Evolutionary conservation across 1,140 invertebrate species (phyloP).

Genomic region (Atta colombica): DNA sequence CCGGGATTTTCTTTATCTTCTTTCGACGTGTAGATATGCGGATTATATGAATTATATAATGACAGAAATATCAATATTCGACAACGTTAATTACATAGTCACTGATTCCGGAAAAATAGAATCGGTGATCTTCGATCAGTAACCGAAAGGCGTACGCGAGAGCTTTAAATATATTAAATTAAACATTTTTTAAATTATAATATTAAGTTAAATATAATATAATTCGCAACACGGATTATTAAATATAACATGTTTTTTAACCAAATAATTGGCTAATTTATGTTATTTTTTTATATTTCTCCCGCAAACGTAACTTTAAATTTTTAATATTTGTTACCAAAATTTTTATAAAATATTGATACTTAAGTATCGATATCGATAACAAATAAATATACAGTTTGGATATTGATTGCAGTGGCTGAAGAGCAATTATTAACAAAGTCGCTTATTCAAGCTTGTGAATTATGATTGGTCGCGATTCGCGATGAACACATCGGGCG

Average conservation of each 20-base stretch:
- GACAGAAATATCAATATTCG: not conserved
- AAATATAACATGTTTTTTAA: constrained; percentile 6
- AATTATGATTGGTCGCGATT: constrained; percentile 31
- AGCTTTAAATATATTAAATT: not conserved
- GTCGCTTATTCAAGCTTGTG: constrained; percentile 23
- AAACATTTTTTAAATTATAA: constrained; percentile 24
- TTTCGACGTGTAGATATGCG: not conserved
- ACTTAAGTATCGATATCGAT: not conserved
- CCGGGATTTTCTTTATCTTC: constrained; percentile 45
- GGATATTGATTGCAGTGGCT: not conserved
- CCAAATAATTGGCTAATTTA: not conserved
- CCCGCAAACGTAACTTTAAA: not conserved
- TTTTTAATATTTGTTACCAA: not conserved
- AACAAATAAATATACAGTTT: not conserved
- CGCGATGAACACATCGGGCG: constrained; percentile 10
- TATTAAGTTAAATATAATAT: constrained; percentile 1
- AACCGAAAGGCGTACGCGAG: not conserved
- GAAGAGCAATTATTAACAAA: constrained; percentile 2
- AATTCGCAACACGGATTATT: not conserved
- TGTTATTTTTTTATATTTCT: not conserved
- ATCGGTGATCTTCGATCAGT: not conserved
- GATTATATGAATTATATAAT: constrained; percentile 27
- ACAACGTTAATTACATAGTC: not conserved
- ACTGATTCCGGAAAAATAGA: not conserved
- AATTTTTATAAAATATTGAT: not conserved